Percentiles rank a stretch among this genome's conserved stretches.
phyloP scores from a whole-genome alignment of 2,113 vertebrate genomes.

The Megaleporinus macrocephalus region DNA sequence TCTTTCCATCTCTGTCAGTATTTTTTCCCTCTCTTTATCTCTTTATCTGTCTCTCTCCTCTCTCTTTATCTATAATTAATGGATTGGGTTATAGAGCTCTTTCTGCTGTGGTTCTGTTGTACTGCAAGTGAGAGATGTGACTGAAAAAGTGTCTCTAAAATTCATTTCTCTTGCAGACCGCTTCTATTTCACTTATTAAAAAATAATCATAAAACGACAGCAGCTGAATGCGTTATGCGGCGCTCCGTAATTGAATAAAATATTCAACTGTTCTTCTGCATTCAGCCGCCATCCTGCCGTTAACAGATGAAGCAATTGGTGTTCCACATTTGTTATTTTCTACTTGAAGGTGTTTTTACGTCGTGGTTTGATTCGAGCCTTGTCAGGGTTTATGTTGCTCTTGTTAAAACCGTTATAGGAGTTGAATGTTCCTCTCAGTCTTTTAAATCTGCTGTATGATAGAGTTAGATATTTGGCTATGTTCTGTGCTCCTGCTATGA shows the following conservation, averaged over 20 bases:
- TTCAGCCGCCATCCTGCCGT: not conserved
- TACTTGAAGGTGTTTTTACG: not conserved
- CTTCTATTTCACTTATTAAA: slow-evolving; percentile 31
- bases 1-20: not conserved
- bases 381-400: not conserved
- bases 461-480: not conserved
- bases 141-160: not conserved
- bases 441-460: not conserved
- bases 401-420: not conserved
- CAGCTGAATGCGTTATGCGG: not conserved
- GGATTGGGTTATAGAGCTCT: not conserved
- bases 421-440: not conserved
- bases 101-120: not conserved
- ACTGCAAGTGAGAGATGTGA: not conserved
- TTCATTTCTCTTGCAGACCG: not conserved
- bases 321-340: not conserved
- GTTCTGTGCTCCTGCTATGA: not conserved
- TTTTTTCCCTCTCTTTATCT: not conserved
- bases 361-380: not conserved
- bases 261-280: not conserved
- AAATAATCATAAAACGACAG: slow-evolving; percentile 31
- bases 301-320: not conserved
- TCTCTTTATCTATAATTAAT: not conserved
- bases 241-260: not conserved
- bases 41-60: not conserved